A percentile compares a stretch with the other conserved stretches of the same genome.
phyloP scores from a whole-genome alignment of 2,797 vertebrate species.

The Choloepus didactylus region DNA sequence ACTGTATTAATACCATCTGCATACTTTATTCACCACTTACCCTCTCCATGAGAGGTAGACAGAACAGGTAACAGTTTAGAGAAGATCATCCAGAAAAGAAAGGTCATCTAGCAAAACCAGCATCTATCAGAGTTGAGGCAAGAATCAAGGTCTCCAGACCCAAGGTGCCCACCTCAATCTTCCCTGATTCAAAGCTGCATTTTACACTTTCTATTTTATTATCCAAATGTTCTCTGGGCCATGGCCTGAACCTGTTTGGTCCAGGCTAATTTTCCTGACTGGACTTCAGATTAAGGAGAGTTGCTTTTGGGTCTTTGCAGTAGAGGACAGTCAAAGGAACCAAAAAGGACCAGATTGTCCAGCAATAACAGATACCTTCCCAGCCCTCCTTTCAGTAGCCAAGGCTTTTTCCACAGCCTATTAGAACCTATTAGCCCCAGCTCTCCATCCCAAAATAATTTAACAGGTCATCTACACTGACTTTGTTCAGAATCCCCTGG shows the following conservation, averaged over 20 bases:
- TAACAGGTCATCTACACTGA: background rate
- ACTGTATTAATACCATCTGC: background rate
- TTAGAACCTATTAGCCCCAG: background rate
- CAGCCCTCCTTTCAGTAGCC: no score
- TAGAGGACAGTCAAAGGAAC: background rate
- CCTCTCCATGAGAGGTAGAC: background rate
- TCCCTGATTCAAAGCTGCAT: background rate
- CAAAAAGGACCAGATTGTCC: background rate
- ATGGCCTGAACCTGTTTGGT: background rate
- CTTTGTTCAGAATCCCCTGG: background rate
- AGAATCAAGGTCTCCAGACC: background rate
- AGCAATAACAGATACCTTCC: background rate
- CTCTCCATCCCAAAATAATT: background rate
- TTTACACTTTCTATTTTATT: slow-evolving; percentile 10
- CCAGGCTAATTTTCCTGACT: background rate
- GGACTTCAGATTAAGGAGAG: slow-evolving; percentile 8
- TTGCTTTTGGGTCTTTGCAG: background rate
- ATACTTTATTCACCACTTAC: background rate
- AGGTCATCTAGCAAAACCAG: background rate
- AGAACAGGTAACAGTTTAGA: background rate
- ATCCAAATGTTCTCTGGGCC: background rate
- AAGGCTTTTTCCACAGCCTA: background rate
- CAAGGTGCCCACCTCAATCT: background rate
- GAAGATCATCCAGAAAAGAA: background rate
- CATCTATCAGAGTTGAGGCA: background rate